These are phyloP conservation scores for Brachionus plicatilis DNA, from an alignment of 1,140 invertebrate genomes.

Conservation along the genomic window DNA sequence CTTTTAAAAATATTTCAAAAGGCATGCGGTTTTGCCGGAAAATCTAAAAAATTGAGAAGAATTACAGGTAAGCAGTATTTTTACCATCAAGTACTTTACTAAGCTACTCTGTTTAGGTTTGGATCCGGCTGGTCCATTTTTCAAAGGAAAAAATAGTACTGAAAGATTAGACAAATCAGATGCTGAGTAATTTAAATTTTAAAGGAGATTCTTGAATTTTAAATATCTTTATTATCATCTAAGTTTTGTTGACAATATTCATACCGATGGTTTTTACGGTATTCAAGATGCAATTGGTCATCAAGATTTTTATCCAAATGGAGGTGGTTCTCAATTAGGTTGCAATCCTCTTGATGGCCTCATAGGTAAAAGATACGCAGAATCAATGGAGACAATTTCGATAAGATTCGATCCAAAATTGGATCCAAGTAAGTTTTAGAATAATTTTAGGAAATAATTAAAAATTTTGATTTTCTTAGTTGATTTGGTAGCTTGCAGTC, in stretches of 20 bases:
- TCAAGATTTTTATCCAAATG: slow-evolving; percentile 47
- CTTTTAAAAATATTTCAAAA: background rate
- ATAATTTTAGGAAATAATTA: background rate
- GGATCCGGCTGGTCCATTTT: slow-evolving; percentile 86
- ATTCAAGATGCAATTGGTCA: slow-evolving; percentile 59
- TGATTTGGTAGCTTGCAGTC: slow-evolving; percentile 33
- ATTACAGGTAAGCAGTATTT: slow-evolving; percentile 60
- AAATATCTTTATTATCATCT: background rate
- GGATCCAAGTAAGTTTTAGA: slow-evolving; percentile 19
- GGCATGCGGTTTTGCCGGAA: slow-evolving; percentile 74
- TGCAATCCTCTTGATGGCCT: slow-evolving; percentile 13
- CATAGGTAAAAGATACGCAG: background rate
- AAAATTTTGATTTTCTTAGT: background rate
- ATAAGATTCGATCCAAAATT: background rate
- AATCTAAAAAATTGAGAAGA: slow-evolving; percentile 72
- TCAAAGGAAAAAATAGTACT: slow-evolving; percentile 70
- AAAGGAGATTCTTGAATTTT: background rate
- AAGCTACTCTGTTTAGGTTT: slow-evolving; percentile 52
- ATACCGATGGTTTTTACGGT: slow-evolving; percentile 70
- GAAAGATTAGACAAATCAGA: slow-evolving; percentile 79
- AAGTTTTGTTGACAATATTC: slow-evolving; percentile 81
- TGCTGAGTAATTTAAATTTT: slow-evolving; percentile 64
- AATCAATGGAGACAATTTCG: background rate
- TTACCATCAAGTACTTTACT: slow-evolving; percentile 48
- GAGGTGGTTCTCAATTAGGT: slow-evolving; percentile 59